Percentiles rank a stretch among this genome's conserved stretches.
These are phyloP conservation scores for Formica aserva DNA, from an alignment of 2,888 invertebrate species.

Conservation along the genomic window DNA sequence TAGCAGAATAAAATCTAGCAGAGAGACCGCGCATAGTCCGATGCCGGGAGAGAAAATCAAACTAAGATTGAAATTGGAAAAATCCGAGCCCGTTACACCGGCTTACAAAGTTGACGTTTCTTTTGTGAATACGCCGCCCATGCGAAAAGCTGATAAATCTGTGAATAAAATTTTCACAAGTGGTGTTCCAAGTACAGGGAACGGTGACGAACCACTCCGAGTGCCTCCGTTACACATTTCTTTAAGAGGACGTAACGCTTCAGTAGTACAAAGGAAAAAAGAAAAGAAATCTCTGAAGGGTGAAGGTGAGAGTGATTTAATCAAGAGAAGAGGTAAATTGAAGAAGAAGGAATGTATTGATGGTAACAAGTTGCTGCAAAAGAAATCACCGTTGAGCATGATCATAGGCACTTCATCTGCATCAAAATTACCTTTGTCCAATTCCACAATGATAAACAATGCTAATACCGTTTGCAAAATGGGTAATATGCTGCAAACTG, in stretches of 20 bases:
- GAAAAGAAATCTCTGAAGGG: slow-evolving; percentile 88
- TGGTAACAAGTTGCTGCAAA: slow-evolving; percentile 83
- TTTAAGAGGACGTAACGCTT: slow-evolving; percentile 92
- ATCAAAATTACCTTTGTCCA: slow-evolving; percentile 82
- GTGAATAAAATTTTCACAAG: slow-evolving; percentile 86
- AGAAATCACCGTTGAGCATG: slow-evolving; percentile 82
- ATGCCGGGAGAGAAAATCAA: slow-evolving; percentile 92
- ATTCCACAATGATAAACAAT: slow-evolving; percentile 82
- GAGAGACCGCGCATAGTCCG: slow-evolving; percentile 84
- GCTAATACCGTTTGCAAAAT: slow-evolving; percentile 80
- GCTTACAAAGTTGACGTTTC: slow-evolving; percentile 94
- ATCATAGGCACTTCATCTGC: slow-evolving; percentile 81
- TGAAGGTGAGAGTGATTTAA: slow-evolving; percentile 84
- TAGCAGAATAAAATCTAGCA: slow-evolving; percentile 81
- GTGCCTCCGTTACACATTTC: slow-evolving; percentile 96
- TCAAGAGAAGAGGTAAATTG: slow-evolving; percentile 85
- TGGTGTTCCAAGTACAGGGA: slow-evolving; percentile 78
- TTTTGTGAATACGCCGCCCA: slow-evolving; percentile 88
- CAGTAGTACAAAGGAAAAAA: slow-evolving; percentile 93
- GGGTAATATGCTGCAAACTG: slow-evolving; percentile 82
- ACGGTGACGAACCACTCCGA: slow-evolving; percentile 89
- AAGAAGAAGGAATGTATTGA: slow-evolving; percentile 87
- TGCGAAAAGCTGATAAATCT: slow-evolving; percentile 86
- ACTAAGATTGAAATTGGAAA: slow-evolving; percentile 93
- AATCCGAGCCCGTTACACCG: slow-evolving; percentile 92